Percentiles rank a stretch among this genome's conserved stretches.
Evolutionary conservation across 2,113 vertebrate genomes (phyloP).

Genomic region (Apodemus speciosus): DNA sequence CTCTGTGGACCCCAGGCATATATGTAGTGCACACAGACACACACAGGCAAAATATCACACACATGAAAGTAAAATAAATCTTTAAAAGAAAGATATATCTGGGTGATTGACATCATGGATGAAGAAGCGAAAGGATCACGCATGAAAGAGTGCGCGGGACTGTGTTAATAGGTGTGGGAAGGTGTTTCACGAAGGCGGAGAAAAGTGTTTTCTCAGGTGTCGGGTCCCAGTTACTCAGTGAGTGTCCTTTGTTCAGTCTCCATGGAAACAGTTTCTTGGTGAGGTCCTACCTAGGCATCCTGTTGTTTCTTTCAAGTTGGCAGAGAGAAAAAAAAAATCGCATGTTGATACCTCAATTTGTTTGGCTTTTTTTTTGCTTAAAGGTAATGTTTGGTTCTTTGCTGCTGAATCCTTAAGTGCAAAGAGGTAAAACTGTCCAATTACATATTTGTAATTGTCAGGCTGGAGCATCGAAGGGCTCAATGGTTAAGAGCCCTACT

Average conservation of each 20-base stretch:
- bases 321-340: background rate
- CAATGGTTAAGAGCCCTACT: background rate
- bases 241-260: background rate
- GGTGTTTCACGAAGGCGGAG: background rate
- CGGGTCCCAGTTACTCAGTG: background rate
- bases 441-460: background rate
- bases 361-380: constrained; percentile 52
- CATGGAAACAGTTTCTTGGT: background rate
- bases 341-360: background rate
- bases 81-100: background rate
- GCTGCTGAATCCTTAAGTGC: constrained; percentile 25
- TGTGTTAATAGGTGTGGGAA: constrained; percentile 6
- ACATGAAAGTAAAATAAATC: background rate
- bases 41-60: background rate
- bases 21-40: background rate
- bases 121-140: background rate
- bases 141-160: constrained; percentile 17
- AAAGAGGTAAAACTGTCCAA: constrained; percentile 20
- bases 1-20: background rate
- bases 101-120: background rate
- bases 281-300: background rate
- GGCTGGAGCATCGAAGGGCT: background rate
- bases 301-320: constrained; percentile 17
- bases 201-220: background rate
- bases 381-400: constrained; percentile 48